Evolutionary conservation across 2,113 vertebrate species (phyloP), one percentile per base, ranked within the genome.

Genomic region (Brachyistius frenatus): DNA sequence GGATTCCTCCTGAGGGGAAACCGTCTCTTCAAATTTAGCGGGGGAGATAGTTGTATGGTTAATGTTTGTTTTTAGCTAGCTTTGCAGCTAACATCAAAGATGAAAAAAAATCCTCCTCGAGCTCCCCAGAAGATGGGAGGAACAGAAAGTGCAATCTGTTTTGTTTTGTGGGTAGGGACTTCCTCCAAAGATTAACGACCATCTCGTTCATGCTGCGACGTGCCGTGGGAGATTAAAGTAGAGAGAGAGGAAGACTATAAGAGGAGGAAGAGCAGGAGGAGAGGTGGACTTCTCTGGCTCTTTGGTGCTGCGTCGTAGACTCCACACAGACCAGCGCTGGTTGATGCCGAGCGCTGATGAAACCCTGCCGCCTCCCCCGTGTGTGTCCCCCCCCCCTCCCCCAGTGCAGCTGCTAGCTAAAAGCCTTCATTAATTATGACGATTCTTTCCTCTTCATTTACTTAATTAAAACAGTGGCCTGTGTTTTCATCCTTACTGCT

Each of bases 81-180:
- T 90, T 92, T 90, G 88, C 94, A 91, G 89, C 94, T 95, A 95
- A 96, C 96, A 97, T 97, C 96, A 97, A 96, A 97, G 96, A 97
- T 96, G 96, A 96, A 97, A 96, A 96, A 85, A 62, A 85, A 62
- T 64, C 5, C 84, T 76, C 60, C 49, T 62, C 30, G 66, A 61
- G 49, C 72, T 69, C 64, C 71, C 47, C 47, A 69, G 62, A 73
- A 78, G 63, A 90, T 46, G 62, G 50, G 67, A 16, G 56, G 72
- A 82, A 77, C 50, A 56, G 84, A 90, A 66, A 70, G 62, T 61
- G 16, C 33, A 56, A 55, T 68, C 73, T 79, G 57, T 83, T 86
- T 76, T 83, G 15, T 76, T 76, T 73, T 2, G 10, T 66, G 49
- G 23, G 35, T 71, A 56, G 67, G 31, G 62, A 72, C 36, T 65